These are phyloP conservation scores for Leptinotarsa undecemlineata DNA, from an alignment of 1,140 invertebrate species.

Conservation along the genomic window DNA sequence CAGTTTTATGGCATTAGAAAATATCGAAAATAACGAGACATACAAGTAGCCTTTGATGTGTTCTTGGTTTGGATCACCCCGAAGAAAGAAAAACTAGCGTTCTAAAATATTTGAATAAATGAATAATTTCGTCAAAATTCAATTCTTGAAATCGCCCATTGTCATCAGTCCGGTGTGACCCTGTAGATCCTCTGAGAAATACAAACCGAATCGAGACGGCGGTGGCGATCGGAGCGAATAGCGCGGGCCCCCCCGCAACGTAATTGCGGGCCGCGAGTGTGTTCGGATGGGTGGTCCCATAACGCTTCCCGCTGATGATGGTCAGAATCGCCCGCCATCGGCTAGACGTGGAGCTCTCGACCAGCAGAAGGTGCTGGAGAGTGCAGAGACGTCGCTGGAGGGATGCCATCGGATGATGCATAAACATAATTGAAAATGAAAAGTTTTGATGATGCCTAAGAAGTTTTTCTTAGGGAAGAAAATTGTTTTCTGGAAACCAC, in stretches of 20 bases:
- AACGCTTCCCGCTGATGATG: slow-evolving; percentile 33
- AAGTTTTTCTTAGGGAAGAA: no score
- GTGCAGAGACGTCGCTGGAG: slow-evolving; percentile 4
- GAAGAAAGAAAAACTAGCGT: no score
- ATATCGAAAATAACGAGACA: no score
- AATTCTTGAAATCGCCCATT: neutral
- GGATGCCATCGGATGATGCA: neutral
- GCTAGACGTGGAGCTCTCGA: slow-evolving; percentile 11
- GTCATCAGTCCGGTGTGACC: neutral
- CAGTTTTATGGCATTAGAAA: no score
- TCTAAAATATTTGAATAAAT: no score
- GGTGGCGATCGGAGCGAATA: neutral
- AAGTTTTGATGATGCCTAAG: no score
- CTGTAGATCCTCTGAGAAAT: neutral
- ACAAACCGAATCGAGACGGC: neutral
- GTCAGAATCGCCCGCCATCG: slow-evolving; percentile 14
- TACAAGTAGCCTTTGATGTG: no score
- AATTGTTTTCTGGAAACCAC: no score
- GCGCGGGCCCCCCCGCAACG: slow-evolving; percentile 33
- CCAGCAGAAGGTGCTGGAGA: neutral
- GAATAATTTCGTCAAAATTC: no score
- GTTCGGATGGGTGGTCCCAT: slow-evolving; percentile 38
- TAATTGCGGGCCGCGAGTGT: slow-evolving; percentile 40
- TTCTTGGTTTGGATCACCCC: no score
- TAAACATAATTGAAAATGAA: no score